phyloP scores from a whole-genome alignment of 2,888 invertebrate genomes.

The Sicus ferrugineus region DNA sequence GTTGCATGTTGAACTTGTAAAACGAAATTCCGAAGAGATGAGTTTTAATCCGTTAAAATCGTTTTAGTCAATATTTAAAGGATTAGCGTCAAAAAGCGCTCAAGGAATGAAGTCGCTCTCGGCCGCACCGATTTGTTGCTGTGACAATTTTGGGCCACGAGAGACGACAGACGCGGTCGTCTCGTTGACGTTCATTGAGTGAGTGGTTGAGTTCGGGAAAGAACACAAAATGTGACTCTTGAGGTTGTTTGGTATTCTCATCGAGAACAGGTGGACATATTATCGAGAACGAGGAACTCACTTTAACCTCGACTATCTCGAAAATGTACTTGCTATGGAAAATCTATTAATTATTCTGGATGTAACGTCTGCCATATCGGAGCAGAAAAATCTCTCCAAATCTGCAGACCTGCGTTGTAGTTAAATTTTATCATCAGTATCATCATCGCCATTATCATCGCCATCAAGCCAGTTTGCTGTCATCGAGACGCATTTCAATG shows the following conservation, averaged over 20 bases:
- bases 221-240: background rate
- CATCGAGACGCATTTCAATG: background rate
- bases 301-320: background rate
- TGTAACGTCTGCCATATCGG: no score
- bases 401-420: no score
- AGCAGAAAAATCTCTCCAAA: no score
- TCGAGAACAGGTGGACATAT: background rate
- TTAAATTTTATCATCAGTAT: no score
- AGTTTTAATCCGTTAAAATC: conserved; percentile 63
- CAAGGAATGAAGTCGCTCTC: conserved; percentile 33
- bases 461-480: background rate
- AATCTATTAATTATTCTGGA: no score
- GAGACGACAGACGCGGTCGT: background rate
- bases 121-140: conserved; percentile 13
- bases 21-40: conserved; percentile 38
- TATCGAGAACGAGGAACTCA: background rate
- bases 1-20: conserved; percentile 43
- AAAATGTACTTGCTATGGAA: background rate
- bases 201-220: background rate
- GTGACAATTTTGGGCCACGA: conserved; percentile 21
- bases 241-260: background rate
- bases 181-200: background rate
- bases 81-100: conserved; percentile 60
- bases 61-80: conserved; percentile 65
- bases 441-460: background rate